These are phyloP conservation scores for Spheniscus mendiculus DNA, from an alignment of 2,113 vertebrate genomes.

Conservation along the genomic window DNA sequence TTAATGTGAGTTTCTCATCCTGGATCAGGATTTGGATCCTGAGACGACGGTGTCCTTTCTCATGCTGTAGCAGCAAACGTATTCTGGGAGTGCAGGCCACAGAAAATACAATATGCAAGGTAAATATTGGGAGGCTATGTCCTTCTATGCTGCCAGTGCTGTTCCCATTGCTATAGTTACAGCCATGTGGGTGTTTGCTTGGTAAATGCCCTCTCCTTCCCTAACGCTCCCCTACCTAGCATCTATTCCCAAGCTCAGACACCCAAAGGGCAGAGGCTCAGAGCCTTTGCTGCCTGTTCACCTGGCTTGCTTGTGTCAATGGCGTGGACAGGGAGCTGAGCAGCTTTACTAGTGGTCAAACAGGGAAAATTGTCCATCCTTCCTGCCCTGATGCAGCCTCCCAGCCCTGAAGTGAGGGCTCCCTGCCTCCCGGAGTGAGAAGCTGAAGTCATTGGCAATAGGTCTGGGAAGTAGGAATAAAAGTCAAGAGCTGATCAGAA, in stretches of 20 bases:
- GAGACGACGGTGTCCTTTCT: neutral
- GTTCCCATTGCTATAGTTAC: neutral
- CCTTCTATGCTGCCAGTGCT: neutral
- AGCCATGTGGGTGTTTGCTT: neutral
- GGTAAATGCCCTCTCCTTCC: neutral
- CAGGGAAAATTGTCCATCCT: neutral
- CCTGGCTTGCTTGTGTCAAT: neutral
- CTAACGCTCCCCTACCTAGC: neutral
- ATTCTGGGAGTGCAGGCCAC: neutral
- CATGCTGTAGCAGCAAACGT: neutral
- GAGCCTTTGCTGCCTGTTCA: neutral
- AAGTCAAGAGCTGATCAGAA: neutral
- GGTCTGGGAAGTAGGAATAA: neutral
- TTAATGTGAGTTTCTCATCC: neutral
- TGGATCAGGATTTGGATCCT: neutral
- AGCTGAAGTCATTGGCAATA: neutral
- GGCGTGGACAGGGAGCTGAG: neutral
- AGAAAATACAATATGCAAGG: neutral
- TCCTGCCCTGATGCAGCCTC: neutral
- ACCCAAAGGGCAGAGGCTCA: neutral
- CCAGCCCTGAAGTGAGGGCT: neutral
- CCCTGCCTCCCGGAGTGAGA: neutral
- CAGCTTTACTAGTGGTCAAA: neutral
- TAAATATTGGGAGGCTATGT: neutral
- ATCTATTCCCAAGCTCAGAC: neutral